phyloP scores from a whole-genome alignment of 1,140 invertebrate genomes.

The Drosophila gunungcola region DNA sequence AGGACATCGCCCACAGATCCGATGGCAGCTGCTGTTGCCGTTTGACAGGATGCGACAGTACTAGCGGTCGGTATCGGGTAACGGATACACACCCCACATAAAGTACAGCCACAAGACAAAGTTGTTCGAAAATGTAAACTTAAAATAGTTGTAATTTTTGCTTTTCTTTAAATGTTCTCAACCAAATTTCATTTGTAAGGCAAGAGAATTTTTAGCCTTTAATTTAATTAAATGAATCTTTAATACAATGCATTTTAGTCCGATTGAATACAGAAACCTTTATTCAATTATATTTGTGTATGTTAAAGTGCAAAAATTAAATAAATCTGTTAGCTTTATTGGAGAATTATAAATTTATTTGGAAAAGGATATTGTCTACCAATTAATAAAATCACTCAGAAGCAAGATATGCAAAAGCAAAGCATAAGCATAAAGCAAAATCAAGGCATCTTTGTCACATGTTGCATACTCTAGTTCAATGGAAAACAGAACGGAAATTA shows the following conservation, averaged over 20 bases:
- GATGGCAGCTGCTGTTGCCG: constrained; percentile 27
- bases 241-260: too few relatives aligned
- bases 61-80: constrained; percentile 14
- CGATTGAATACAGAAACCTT: too few relatives aligned
- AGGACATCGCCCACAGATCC: constrained; percentile 16
- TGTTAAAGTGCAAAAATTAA: too few relatives aligned
- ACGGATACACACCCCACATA: constrained; percentile 6
- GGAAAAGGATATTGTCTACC: too few relatives aligned
- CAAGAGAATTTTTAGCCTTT: background rate
- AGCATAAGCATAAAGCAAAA: constrained; percentile 21
- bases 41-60: constrained; percentile 34
- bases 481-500: constrained; percentile 52
- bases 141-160: background rate
- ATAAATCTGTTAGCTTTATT: too few relatives aligned
- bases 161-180: constrained; percentile 1
- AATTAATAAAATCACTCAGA: background rate
- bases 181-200: background rate
- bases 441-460: constrained; percentile 44
- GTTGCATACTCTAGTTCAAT: constrained; percentile 36
- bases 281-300: too few relatives aligned
- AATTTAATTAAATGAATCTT: background rate
- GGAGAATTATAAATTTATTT: too few relatives aligned
- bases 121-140: constrained; percentile 10
- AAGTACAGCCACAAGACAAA: constrained; percentile 2
- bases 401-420: constrained; percentile 2